Conservation (phyloP, 2,888 invertebrate species). For the Protula sp. region DNA sequence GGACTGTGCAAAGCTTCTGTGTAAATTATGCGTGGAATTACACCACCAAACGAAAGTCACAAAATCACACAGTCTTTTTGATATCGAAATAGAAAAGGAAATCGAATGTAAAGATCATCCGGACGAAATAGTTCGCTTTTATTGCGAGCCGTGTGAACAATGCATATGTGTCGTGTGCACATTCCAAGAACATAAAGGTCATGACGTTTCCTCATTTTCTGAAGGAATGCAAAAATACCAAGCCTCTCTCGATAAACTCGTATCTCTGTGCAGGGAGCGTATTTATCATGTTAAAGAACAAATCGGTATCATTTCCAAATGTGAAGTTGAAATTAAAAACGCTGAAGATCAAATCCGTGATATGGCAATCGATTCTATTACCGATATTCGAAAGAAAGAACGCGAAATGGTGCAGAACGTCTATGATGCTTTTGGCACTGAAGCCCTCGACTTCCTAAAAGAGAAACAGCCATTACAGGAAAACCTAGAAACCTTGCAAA, state of each 20-base stretch:
- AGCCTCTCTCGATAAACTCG: conserved; percentile 11
- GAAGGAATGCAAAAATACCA: conserved; percentile 44
- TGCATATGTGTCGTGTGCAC: conserved; percentile 53
- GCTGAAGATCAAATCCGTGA: conserved; percentile 47
- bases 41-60: conserved; percentile 50
- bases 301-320: conserved; percentile 40
- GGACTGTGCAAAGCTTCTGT: conserved; percentile 49
- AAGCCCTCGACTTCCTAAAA: conserved; percentile 36
- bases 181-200: conserved; percentile 51
- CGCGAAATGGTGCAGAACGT: conserved; percentile 40
- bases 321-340: conserved; percentile 41
- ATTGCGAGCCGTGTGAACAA: conserved; percentile 50
- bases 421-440: conserved; percentile 38
- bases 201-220: conserved; percentile 49
- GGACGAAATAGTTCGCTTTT: conserved; percentile 48
- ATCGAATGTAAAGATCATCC: conserved; percentile 48
- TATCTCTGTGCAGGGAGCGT: conserved; percentile 22
- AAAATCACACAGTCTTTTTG: conserved; percentile 46
- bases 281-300: conserved; percentile 32
- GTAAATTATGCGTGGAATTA: conserved; percentile 45
- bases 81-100: conserved; percentile 50
- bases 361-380: conserved; percentile 41
- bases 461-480: conserved; percentile 29
- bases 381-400: conserved; percentile 32
- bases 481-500: conserved; percentile 40